Evolutionary conservation across 2,888 invertebrate genomes (phyloP), one percentile per base, ranked within the genome.

Genomic region (Dolichomitus sp.): DNA sequence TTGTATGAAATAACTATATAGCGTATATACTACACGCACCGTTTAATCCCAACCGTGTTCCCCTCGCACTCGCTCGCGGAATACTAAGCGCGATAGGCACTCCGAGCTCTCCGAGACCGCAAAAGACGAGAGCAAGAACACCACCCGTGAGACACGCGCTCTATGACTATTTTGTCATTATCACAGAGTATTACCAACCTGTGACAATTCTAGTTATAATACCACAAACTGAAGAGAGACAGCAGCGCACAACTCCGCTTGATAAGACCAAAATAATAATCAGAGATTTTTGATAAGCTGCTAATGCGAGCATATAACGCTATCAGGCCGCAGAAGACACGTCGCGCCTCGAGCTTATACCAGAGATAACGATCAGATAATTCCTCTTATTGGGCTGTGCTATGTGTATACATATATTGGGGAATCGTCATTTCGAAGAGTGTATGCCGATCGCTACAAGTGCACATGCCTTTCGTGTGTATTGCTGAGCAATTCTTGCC

Each of bases 21-120:
- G 74, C 65, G 69, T 70, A 63, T 80, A 77, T 66, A 52, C 23
- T 23, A 70, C 78, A 79, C 82, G 70, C 78, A 82, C 82, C 74
- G 78, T 75, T 81, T 63, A 74, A 54, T 69, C 33, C 52, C 52
- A 27, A 63, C 50, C 42, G 70, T 61, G 52, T 59, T 76, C 45
- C 76, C 72, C 54, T 73, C 68, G 48, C 78, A 70, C 63, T 68
- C 77, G 73, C 57, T 74, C 33, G 40, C 17, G 33, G 78, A 82
- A 82, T 82, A 79, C 82, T 79, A 78, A 66, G 45, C 37, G 59
- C 52, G 61, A 61, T 33, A 54, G 50, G 42, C 73, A 27, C 27
- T 12, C 27, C 14, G 54, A 54, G n/a, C n/a, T n/a, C n/a, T n/a
- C n/a, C n/a, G 54, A 54, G 54, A 23, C 6, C 69, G 33, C 52